Base-by-base conservation (phyloP, 2,888 invertebrate genomes). In the Pheosia tremula region DNA sequence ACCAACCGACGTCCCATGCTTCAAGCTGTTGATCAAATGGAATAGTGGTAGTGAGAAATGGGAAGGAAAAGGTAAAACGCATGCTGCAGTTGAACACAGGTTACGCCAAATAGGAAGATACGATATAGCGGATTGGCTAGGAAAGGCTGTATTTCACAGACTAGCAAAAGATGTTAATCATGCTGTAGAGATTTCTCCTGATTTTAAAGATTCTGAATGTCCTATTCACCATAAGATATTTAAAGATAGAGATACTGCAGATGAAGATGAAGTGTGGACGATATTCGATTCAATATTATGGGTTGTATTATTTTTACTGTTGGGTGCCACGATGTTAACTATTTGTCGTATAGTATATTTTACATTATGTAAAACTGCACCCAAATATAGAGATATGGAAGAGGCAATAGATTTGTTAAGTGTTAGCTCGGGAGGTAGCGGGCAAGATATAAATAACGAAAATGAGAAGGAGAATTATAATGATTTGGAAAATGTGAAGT, bases 51-150 rank as follows among this genome's bases (percentile, higher is more conserved):
- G 67, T 10, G 73, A 81, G 39, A 72, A 75, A 57, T 81, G 81
- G 64, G 94, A 95, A 82, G 96, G 95, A 3, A 88, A 82, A 73
- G 94, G 94, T 0, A 93, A 94, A 78, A 94, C 94, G 4, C 96
- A 96, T 69, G 94, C 94, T 72, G 76, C 89, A 11, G 71, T 96
- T 10, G 90, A 89, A 56, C 94, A 90, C 54, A 90, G 95, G 70
- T 82, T 96, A 38, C 89, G 94, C 6, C 95, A 96, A 81, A 86
- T 96, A 62, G 94, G 93, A 37, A 94, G 93, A 69, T 65, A 68
- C 0, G 94, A 95, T 66, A 80, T 96, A 58, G 95, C 96, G 0
- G 93, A 95, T 70, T 96, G 96, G 95, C 78, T 96, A 0, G 95
- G 95, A 8, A 90, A 85, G 64, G 91, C 93, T 0, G 94, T 95